Conservation (phyloP, 2,797 vertebrate species). For the Xenentodon cancila region DNA sequence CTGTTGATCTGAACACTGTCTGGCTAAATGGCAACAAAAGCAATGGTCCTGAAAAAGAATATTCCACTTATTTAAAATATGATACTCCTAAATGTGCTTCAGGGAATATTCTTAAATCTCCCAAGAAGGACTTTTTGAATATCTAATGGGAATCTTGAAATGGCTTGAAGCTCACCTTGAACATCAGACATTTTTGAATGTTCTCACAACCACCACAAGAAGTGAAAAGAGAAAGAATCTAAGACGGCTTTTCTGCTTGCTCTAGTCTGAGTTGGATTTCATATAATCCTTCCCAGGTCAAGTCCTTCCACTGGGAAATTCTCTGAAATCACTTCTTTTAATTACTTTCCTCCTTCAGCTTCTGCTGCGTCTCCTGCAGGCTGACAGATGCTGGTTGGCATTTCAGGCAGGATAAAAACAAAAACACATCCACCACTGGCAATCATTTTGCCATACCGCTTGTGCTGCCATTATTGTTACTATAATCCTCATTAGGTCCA, state of each 20-base stretch:
- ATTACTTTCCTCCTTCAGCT: constrained; percentile 73
- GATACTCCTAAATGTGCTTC: constrained; percentile 7
- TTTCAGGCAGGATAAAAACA: constrained; percentile 20
- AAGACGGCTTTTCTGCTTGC: constrained; percentile 42
- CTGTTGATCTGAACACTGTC: no score
- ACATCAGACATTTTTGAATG: constrained; percentile 31
- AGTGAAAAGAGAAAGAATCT: constrained; percentile 10
- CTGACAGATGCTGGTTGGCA: constrained; percentile 36
- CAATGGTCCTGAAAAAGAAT: constrained; percentile 4
- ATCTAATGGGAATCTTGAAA: constrained; percentile 30
- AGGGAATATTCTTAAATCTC: constrained; percentile 15
- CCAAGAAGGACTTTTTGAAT: constrained; percentile 28
- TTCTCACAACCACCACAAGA: constrained; percentile 10
- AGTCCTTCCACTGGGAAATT: constrained; percentile 75
- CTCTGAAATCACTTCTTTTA: constrained; percentile 75
- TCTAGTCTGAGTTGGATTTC: constrained; percentile 67
- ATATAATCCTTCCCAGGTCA: constrained; percentile 73
- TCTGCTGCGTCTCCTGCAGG: constrained; percentile 33
- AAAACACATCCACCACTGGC: constrained; percentile 15
- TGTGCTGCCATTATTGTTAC: constrained; percentile 4
- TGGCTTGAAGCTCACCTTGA: constrained; percentile 26
- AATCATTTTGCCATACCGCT: constrained; percentile 13
- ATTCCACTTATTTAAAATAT: background rate
- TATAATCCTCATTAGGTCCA: background rate
- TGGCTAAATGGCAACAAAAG: no score